Evolutionary conservation across 2,113 vertebrate species (phyloP).

Genomic region (Pongo pygmaeus): DNA sequence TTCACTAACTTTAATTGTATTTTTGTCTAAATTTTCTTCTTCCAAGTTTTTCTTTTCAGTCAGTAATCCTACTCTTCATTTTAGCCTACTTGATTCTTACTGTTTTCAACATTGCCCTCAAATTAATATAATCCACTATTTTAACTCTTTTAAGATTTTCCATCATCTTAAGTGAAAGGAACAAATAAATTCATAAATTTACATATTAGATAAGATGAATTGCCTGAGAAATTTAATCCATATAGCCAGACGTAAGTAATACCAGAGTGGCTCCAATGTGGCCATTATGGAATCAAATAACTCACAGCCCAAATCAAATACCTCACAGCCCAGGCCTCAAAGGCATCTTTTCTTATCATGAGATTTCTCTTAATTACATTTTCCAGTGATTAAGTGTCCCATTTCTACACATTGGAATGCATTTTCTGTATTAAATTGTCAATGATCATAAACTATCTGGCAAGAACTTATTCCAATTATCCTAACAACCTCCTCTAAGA

Average conservation of each 20-base stretch:
- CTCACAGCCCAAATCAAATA: not conserved
- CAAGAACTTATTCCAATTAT: not conserved
- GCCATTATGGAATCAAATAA: not conserved
- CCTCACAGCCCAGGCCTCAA: not conserved
- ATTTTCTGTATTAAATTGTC: not conserved
- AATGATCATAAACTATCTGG: not conserved
- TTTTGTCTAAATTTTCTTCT: not conserved
- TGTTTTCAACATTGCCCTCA: not conserved
- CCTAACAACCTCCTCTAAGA: not conserved
- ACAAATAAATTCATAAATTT: slow-evolving; percentile 21
- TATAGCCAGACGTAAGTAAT: not conserved
- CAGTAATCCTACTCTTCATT: not conserved
- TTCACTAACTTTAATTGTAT: not conserved
- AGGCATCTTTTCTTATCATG: not conserved
- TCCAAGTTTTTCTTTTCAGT: not conserved
- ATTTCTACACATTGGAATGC: slow-evolving; percentile 19
- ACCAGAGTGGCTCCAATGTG: not conserved
- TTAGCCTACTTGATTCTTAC: not conserved
- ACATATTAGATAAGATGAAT: not conserved
- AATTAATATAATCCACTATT: not conserved
- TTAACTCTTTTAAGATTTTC: not conserved
- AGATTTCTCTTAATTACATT: slow-evolving; percentile 54
- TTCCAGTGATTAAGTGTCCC: slow-evolving; percentile 3
- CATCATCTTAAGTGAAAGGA: not conserved
- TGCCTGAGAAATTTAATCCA: not conserved